Evolutionary conservation across 1,140 invertebrate genomes (phyloP), one percentile per base, ranked within the genome.

Genomic region (Ceratina australensis): DNA sequence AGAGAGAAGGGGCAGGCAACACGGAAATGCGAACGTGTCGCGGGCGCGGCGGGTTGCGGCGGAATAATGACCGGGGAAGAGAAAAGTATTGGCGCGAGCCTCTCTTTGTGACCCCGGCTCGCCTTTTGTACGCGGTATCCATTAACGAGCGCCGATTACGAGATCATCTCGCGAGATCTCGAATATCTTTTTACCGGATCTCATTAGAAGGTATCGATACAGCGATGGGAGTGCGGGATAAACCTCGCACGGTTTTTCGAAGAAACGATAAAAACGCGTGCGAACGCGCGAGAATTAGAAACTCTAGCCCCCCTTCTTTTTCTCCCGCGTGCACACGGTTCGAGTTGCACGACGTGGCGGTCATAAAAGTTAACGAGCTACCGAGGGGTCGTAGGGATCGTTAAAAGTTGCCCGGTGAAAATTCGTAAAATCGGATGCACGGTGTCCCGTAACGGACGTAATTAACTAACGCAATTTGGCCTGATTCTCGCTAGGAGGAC

Each of bases 21-120:
- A 20, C n/a, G 63, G 61, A 78, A 65, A 73, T 73, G 33, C 61
- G 76, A 78, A 77, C 61, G 75, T 78, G 74, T 77, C 66, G 42
- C 54, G 24, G 64, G 20, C 64, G 15, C 26, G 26, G 28, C 59
- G 8, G 16, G 52, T 47, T 52, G 61, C 66, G 66, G n/a, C 15
- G 8, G 20, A 72, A 78, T 72, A 78, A 78, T 72, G 59, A 33
- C 65, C 47, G 20, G 20, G 16, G 49, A 24, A 12, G 59, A 63
- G 49, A 20, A 52, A 60, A 42, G 15, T 56, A 64, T 64, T 49
- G 67, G 75, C 64, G 47, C 26, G 16, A 7, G 15, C 26, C 59
- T 72, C 67, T 50, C 26, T 26, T 3, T 18, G 33, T 18, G 52
- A 59, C 33, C 15, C 28, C 8, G n/a, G 18, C 26, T 24, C 65